Percentiles rank a stretch among this genome's conserved stretches.
These are phyloP conservation scores for Microchirus variegatus DNA, from an alignment of 2,797 vertebrate genomes.

Conservation along the genomic window DNA sequence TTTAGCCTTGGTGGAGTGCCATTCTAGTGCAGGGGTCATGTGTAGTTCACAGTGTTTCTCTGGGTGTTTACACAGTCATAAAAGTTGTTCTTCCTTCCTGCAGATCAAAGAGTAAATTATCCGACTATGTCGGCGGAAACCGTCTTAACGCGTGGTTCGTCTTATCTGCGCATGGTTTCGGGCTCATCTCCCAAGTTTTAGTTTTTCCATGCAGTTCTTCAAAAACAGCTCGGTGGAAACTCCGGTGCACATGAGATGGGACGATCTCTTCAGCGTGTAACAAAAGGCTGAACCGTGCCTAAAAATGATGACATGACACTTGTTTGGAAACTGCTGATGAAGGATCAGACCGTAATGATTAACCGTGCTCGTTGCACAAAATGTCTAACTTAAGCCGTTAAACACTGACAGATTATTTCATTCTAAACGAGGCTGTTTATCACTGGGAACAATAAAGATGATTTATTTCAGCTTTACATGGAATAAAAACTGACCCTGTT, in stretches of 20 bases:
- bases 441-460: too few relatives aligned
- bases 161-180: not conserved
- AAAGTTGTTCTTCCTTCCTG: not conserved
- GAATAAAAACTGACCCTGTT: not conserved
- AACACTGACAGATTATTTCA: too few relatives aligned
- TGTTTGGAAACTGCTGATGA: too few relatives aligned
- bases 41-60: not conserved
- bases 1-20: not conserved
- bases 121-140: not conserved
- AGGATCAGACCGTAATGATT: too few relatives aligned
- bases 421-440: too few relatives aligned
- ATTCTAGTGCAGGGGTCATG: not conserved
- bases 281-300: too few relatives aligned
- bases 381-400: too few relatives aligned
- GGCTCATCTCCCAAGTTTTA: not conserved
- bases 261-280: too few relatives aligned
- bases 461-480: too few relatives aligned
- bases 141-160: not conserved
- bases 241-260: not conserved
- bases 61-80: not conserved
- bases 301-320: too few relatives aligned
- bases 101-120: not conserved
- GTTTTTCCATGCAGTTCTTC: not conserved
- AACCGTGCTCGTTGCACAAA: too few relatives aligned
- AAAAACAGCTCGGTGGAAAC: not conserved